phyloP scores from a whole-genome alignment of 2,113 vertebrate species.

The Taxidea taxus region DNA sequence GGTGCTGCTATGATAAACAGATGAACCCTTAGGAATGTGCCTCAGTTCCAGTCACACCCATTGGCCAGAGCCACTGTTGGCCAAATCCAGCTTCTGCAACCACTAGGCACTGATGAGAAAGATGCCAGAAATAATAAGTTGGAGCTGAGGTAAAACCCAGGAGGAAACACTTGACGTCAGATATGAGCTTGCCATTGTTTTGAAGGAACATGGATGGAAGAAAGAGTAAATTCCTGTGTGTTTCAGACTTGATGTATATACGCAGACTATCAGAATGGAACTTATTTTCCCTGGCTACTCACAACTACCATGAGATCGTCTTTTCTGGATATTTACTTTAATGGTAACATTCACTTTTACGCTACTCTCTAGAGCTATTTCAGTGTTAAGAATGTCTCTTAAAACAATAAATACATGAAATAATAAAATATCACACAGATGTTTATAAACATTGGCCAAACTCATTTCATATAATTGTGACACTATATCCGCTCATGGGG shows the following conservation, averaged over 20 bases:
- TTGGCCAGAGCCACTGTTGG: slow-evolving; percentile 31
- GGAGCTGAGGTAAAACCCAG: slow-evolving; percentile 36
- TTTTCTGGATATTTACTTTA: slow-evolving; percentile 43
- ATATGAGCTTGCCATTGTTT: slow-evolving; percentile 51
- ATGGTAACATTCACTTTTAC: slow-evolving; percentile 21
- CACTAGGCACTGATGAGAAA: background rate
- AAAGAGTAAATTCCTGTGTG: slow-evolving; percentile 8
- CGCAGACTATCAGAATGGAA: background rate
- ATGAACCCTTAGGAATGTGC: background rate
- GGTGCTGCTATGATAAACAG: slow-evolving; percentile 29
- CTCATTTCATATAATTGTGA: background rate
- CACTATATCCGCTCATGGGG: background rate
- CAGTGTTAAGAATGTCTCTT: background rate
- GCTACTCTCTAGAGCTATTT: background rate
- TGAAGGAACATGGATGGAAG: slow-evolving; percentile 16
- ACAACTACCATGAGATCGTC: background rate
- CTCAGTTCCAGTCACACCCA: slow-evolving; percentile 47
- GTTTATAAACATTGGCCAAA: slow-evolving; percentile 7
- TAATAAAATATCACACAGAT: slow-evolving; percentile 34
- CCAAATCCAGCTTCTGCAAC: slow-evolving; percentile 39
- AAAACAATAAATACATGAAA: slow-evolving; percentile 50
- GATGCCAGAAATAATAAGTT: slow-evolving; percentile 65
- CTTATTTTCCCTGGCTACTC: slow-evolving; percentile 22
- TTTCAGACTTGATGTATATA: background rate
- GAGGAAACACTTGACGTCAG: slow-evolving; percentile 48